phyloP scores from a whole-genome alignment of 2,797 vertebrate species.

The Spinibarbus caldwelli region DNA sequence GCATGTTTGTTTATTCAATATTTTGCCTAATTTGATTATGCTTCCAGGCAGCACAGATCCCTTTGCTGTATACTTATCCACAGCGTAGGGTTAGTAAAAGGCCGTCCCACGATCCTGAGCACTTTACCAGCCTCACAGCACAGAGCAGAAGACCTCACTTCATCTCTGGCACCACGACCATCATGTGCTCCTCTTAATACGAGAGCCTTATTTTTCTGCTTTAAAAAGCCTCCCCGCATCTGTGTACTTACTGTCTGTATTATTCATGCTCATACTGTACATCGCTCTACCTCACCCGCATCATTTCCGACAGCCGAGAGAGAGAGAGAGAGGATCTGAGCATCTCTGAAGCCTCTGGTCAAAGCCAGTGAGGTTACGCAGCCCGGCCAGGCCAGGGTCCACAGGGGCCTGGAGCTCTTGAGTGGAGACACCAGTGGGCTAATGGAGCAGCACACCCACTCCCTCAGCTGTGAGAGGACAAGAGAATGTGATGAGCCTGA shows the following conservation, averaged over 20 bases:
- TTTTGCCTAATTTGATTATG: conserved; percentile 2
- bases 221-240: conserved; percentile 45
- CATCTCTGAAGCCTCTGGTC: conserved; percentile 27
- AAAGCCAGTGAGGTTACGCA: conserved; percentile 31
- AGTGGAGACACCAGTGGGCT: conserved; percentile 40
- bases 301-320: conserved; percentile 4
- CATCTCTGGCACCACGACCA: neutral
- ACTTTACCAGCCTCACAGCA: neutral
- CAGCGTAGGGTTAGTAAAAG: neutral
- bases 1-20: neutral
- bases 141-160: neutral
- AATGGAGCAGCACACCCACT: conserved; percentile 50
- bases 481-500: conserved; percentile 19
- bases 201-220: conserved; percentile 36
- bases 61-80: neutral
- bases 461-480: neutral
- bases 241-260: conserved; percentile 50
- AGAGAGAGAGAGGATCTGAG: neutral
- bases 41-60: neutral
- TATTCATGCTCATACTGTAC: conserved; percentile 52
- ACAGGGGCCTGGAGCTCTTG: conserved; percentile 37
- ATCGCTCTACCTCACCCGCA: neutral
- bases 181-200: conserved; percentile 39
- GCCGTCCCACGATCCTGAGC: neutral
- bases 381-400: conserved; percentile 22